Conservation (phyloP, 1,140 invertebrate genomes). For the Mya arenaria region DNA sequence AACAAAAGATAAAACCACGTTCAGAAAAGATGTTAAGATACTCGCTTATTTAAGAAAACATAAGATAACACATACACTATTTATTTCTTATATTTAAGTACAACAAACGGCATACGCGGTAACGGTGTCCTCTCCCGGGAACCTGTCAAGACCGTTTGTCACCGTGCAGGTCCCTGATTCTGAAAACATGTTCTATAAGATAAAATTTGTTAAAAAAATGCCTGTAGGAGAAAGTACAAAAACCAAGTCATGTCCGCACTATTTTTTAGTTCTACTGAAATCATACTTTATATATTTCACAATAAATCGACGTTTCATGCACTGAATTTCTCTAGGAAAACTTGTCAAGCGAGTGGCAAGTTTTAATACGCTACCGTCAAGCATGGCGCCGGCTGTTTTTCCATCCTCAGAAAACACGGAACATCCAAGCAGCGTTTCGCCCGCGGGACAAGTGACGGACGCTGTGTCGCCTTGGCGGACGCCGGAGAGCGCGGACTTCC, state of each 20-base stretch:
- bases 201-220: neutral
- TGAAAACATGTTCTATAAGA: too few species aligned
- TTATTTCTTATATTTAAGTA: too few species aligned
- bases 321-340: too few species aligned
- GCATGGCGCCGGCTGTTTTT: conserved; percentile 7
- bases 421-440: conserved; percentile 56
- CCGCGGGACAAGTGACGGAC: conserved; percentile 37
- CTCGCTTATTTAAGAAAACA: too few species aligned
- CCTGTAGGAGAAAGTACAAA: neutral
- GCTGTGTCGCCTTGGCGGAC: conserved; percentile 41
- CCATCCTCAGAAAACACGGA: conserved; percentile 52
- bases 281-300: too few species aligned
- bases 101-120: conserved; percentile 31
- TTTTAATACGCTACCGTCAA: conserved; percentile 1
- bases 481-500: conserved; percentile 34
- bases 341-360: too few species aligned
- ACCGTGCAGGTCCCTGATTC: conserved; percentile 16
- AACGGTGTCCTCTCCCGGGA: conserved; percentile 19
- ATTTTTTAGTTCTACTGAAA: neutral
- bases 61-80: too few species aligned
- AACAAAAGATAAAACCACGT: too few species aligned
- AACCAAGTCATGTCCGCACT: neutral
- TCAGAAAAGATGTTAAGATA: too few species aligned
- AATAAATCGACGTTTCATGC: too few species aligned
- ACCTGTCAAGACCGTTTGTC: conserved; percentile 22